phyloP scores from a whole-genome alignment of 2,797 vertebrate genomes.

The Rhinatrema bivittatum region DNA sequence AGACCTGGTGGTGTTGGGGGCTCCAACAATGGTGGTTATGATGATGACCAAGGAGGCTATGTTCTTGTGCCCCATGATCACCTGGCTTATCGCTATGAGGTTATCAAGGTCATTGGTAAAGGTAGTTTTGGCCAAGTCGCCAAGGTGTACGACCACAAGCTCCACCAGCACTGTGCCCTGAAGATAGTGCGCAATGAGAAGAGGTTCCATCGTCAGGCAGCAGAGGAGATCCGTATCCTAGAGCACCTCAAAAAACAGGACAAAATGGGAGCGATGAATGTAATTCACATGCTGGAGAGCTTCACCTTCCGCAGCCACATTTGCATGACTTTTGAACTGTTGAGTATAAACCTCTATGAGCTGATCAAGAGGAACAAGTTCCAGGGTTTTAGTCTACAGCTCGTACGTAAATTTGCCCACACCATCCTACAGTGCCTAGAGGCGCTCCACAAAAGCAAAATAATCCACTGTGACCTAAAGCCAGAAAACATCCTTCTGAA shows the following conservation, averaged over 20 bases:
- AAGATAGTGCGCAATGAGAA: constrained; percentile 98
- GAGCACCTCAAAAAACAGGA: constrained; percentile 95
- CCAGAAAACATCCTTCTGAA: constrained; percentile 96
- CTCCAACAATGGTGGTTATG: constrained; percentile 86
- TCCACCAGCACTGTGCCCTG: constrained; percentile 88
- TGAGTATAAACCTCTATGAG: constrained; percentile 95
- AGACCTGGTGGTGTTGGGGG: constrained; percentile 79
- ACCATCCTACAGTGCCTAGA: constrained; percentile 94
- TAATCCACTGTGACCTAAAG: constrained; percentile 97
- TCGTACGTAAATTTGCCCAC: constrained; percentile 94
- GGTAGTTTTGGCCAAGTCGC: constrained; percentile 97
- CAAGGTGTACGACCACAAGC: constrained; percentile 94
- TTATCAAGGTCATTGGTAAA: constrained; percentile 94
- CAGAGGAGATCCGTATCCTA: constrained; percentile 92
- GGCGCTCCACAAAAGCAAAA: constrained; percentile 78
- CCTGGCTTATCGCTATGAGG: constrained; percentile 90
- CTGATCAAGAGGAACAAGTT: constrained; percentile 97
- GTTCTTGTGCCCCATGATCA: constrained; percentile 90
- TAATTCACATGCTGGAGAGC: constrained; percentile 93
- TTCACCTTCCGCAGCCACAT: constrained; percentile 97
- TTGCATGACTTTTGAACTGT: constrained; percentile 94
- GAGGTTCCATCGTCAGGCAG: constrained; percentile 90
- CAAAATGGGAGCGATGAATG: constrained; percentile 86
- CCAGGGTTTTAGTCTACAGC: constrained; percentile 88
- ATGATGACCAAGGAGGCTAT: constrained; percentile 92